Base-by-base conservation (phyloP, 2,113 vertebrate genomes). In the Oncorhynchus nerka region DNA sequence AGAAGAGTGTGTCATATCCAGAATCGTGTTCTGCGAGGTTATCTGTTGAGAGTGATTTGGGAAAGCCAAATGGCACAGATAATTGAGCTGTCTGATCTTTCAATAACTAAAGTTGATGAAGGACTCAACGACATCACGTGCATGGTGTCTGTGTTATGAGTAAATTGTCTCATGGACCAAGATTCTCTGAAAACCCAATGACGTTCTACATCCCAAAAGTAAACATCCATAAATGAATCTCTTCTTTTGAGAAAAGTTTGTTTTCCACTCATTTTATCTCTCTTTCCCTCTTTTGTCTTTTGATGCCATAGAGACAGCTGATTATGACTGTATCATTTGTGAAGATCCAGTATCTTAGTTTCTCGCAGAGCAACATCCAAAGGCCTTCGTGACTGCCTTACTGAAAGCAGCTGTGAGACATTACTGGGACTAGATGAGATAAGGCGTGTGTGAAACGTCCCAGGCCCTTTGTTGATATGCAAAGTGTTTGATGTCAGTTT, bases 401-500 rank as follows among this genome's bases (percentile, higher is more conserved):
- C 55, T 70, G 5, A 48, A 57, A 75, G 68, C 78, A 79, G 73
- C 78, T 79, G 78, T n/a, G 39, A 8, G 4, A 57, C 45, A 66
- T 75, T 79, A 65, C 48, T 64, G 9, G 26, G 55, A 75, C 32
- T 19, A 68, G 72, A 75, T 74, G 71, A 70, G 72, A 79, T 75
- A 79, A 79, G 66, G 78, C 66, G 73, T 70, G 78, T 65, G 73
- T 70, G 78, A 70, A 62, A 70, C n/a, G 24, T 70, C 51, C 78
- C 73, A 75, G 73, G 73, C 67, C 39, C 22, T 48, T 49, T 74
- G 67, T 75, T 75, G 67, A 75, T 75, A 79, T 65, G 57, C 59
- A 79, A 15, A 66, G 55, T 70, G 72, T 79, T 74, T 79, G 71
- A 74, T 78, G 64, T 78, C 70, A 73, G 71, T 61, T 68, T 12